A percentile compares a stretch with the other conserved stretches of the same genome.
These are phyloP conservation scores for Sceloporus tristichus DNA, from an alignment of 2,113 vertebrate genomes.

Conservation along the genomic window DNA sequence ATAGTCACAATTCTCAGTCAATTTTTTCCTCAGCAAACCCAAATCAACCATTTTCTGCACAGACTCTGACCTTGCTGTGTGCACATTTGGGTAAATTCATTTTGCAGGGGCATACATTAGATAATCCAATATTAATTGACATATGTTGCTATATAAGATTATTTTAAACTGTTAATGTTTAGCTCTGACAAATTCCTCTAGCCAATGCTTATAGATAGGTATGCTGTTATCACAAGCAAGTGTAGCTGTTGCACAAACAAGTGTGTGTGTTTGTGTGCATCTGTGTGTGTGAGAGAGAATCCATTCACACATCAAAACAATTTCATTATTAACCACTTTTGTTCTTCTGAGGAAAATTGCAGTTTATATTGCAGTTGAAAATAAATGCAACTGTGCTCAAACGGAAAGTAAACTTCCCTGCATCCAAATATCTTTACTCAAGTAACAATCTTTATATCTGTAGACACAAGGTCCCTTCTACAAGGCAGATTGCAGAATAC, in stretches of 20 bases:
- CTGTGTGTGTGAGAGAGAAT: not conserved
- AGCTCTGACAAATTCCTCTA: not conserved
- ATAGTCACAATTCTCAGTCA: not conserved
- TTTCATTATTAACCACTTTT: not conserved
- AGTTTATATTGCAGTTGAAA: not conserved
- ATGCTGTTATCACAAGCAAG: not conserved
- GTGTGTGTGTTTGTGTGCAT: no score
- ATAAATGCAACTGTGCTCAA: not conserved
- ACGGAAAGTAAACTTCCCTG: not conserved
- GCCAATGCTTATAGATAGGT: not conserved
- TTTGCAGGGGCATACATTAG: not conserved
- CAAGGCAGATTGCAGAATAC: not conserved
- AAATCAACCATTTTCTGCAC: not conserved
- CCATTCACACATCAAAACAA: not conserved
- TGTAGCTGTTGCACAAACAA: not conserved
- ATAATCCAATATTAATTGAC: not conserved
- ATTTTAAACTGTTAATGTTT: not conserved
- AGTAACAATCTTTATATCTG: not conserved
- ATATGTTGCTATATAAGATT: not conserved
- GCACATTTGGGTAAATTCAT: not conserved
- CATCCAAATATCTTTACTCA: not conserved
- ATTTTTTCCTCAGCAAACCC: not conserved
- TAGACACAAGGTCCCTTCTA: not conserved
- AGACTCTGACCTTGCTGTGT: not conserved
- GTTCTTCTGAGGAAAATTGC: not conserved